Percentiles rank a stretch among this genome's conserved stretches.
phyloP scores from a whole-genome alignment of 2,113 vertebrate genomes.

The Platichthys flesus region DNA sequence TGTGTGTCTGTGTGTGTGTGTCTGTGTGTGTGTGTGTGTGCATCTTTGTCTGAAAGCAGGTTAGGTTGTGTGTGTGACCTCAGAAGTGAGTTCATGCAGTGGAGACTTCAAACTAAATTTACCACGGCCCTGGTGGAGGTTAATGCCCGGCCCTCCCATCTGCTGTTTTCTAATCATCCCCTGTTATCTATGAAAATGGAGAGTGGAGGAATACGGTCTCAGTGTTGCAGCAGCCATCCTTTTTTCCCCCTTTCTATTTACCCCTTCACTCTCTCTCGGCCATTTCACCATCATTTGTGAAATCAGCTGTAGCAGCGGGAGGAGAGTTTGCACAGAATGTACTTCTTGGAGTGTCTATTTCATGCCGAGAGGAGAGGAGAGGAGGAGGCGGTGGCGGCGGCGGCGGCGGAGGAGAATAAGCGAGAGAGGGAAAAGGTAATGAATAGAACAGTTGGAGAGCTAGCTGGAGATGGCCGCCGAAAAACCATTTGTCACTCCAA shows the following conservation, averaged over 20 bases:
- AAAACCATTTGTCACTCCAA: slow-evolving; percentile 80
- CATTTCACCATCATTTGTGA: slow-evolving; percentile 84
- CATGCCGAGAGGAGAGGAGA: slow-evolving; percentile 63
- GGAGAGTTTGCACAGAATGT: slow-evolving; percentile 74
- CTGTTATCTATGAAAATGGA: slow-evolving; percentile 79
- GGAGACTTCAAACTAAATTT: slow-evolving; percentile 61
- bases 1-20: not conserved
- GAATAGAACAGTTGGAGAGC: slow-evolving; percentile 77
- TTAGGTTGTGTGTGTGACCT: slow-evolving; percentile 17
- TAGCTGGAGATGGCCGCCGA: slow-evolving; percentile 66
- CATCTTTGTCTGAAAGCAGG: slow-evolving; percentile 20
- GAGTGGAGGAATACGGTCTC: slow-evolving; percentile 44
- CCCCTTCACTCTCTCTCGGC: slow-evolving; percentile 66
- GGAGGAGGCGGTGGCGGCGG: slow-evolving; percentile 46
- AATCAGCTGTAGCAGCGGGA: slow-evolving; percentile 82
- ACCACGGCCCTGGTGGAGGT: slow-evolving; percentile 52
- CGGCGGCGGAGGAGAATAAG: slow-evolving; percentile 66
- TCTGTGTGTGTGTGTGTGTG: slow-evolving; percentile 11
- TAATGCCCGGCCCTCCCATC: slow-evolving; percentile 68
- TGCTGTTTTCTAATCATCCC: slow-evolving; percentile 78
- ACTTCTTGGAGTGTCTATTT: slow-evolving; percentile 77
- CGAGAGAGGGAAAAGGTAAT: slow-evolving; percentile 71
- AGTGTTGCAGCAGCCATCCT: slow-evolving; percentile 62
- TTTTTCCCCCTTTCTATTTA: slow-evolving; percentile 73
- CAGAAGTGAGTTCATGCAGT: slow-evolving; percentile 37